A percentile compares a stretch with the other conserved stretches of the same genome.
Conservation (phyloP, 2,113 vertebrate genomes). For the Microcebus tavaratra region DNA sequence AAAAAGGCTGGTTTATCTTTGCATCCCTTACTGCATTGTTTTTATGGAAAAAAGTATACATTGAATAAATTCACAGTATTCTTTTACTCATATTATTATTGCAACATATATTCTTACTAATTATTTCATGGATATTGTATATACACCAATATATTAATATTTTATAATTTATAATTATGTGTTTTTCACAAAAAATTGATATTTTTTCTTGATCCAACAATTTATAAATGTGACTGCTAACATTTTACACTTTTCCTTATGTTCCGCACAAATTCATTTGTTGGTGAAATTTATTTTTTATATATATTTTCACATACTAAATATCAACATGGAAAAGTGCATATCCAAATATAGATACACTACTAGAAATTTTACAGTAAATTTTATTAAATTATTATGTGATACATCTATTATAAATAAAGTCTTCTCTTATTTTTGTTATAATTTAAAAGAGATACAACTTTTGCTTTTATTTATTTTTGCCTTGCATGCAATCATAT, state of each 20-base stretch:
- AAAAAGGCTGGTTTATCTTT: not conserved
- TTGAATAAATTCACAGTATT: not conserved
- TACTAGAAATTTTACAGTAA: not conserved
- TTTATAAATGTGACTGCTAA: not conserved
- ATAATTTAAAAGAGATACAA: not conserved
- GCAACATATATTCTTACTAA: not conserved
- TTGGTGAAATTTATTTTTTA: not conserved
- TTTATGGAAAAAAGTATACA: not conserved
- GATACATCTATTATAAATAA: not conserved
- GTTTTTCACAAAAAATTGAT: not conserved
- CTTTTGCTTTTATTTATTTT: not conserved
- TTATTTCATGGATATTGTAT: not conserved
- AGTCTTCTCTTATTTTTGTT: not conserved
- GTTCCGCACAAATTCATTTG: not conserved
- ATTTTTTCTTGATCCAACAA: not conserved
- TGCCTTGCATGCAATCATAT: not conserved
- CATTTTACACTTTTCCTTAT: not conserved
- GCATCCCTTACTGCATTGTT: not conserved
- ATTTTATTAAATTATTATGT: not conserved
- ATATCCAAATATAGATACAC: not conserved
- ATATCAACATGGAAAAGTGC: not conserved
- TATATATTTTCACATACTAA: not conserved
- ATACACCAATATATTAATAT: not conserved
- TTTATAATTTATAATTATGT: not conserved
- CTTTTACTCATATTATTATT: not conserved